Evolutionary conservation across 2,797 vertebrate species (phyloP).

Genomic region (Tadarida brasiliensis): DNA sequence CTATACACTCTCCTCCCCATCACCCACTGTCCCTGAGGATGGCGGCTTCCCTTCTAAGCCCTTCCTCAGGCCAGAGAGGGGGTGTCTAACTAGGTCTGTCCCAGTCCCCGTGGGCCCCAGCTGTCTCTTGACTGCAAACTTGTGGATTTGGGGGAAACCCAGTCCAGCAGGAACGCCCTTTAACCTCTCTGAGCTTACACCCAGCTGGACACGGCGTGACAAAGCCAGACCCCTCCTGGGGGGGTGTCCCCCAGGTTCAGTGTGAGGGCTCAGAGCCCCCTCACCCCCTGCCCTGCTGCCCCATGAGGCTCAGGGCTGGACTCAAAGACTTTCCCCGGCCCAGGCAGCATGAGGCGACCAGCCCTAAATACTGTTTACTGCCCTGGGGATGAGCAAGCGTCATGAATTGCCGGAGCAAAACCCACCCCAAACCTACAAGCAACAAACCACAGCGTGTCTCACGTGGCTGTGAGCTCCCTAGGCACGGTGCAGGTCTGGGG

Average conservation of each 20-base stretch:
- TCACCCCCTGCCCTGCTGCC: neutral
- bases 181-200: neutral
- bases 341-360: neutral
- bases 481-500: neutral
- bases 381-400: neutral
- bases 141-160: neutral
- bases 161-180: neutral
- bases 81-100: neutral
- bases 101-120: neutral
- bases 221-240: neutral
- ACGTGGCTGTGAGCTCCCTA: neutral
- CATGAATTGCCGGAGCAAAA: neutral
- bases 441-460: neutral
- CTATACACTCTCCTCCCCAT: neutral
- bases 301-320: neutral
- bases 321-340: neutral
- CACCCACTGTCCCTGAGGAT: neutral
- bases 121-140: neutral
- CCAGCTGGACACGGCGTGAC: neutral
- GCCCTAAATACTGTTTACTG: neutral
- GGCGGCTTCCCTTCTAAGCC: neutral
- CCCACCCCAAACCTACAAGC: neutral
- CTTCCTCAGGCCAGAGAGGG: neutral
- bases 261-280: fast-evolving
- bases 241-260: neutral